A percentile compares a stretch with the other conserved stretches of the same genome.
Conservation (phyloP, 2,797 vertebrate species). For the Tangara arthus region DNA sequence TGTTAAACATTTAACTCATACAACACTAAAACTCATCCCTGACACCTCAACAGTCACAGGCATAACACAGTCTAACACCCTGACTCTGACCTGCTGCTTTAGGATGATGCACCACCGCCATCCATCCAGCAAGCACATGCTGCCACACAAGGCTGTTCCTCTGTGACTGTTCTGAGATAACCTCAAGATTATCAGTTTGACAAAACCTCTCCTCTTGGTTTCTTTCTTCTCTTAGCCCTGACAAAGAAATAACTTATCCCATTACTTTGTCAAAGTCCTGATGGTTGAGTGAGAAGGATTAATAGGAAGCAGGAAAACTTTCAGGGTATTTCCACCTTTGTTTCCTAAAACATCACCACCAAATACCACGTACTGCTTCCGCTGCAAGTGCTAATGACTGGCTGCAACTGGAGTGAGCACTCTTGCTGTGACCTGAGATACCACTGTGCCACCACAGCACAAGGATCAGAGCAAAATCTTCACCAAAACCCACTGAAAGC, state of each 20-base stretch:
- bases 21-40: background rate
- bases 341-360: background rate
- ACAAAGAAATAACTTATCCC: background rate
- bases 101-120: background rate
- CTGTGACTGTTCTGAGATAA: background rate
- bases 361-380: background rate
- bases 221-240: background rate
- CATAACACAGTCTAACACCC: background rate
- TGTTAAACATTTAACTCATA: background rate
- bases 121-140: background rate
- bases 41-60: background rate
- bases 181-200: background rate
- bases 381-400: background rate
- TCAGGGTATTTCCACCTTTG: background rate
- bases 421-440: background rate
- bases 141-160: background rate
- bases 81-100: background rate
- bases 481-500: background rate
- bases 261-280: background rate
- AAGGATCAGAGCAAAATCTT: background rate
- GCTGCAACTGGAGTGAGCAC: background rate
- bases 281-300: background rate
- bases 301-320: background rate
- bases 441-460: background rate
- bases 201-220: background rate